Evolutionary conservation across 2,797 vertebrate genomes (phyloP).

Genomic region (Potorous gilbertii): DNA sequence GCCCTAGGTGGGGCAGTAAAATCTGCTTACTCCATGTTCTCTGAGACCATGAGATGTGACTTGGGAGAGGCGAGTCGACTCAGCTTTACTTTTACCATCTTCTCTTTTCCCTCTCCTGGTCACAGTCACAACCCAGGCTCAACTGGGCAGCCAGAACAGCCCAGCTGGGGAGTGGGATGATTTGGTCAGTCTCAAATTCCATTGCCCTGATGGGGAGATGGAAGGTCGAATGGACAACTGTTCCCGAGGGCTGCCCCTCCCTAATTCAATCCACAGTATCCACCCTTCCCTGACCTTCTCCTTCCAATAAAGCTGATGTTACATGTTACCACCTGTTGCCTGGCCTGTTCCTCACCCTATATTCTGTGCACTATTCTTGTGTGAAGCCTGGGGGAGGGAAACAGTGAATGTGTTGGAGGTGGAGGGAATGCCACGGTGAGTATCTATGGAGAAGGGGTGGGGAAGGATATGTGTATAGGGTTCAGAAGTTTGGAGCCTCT

Average conservation of each 20-base stretch:
- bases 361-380: neutral
- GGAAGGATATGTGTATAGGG: neutral
- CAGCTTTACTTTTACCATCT: neutral
- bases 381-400: neutral
- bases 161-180: neutral
- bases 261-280: constrained; percentile 14
- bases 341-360: neutral
- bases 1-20: neutral
- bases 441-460: neutral
- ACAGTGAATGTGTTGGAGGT: neutral
- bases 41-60: neutral
- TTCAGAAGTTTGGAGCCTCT: no score
- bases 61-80: neutral
- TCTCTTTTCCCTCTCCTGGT: neutral
- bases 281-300: neutral
- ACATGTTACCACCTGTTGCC: neutral
- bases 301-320: neutral
- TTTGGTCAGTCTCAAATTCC: neutral
- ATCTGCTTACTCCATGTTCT: neutral
- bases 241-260: neutral
- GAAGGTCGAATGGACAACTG: neutral
- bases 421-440: neutral
- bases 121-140: neutral
- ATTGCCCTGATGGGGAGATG: neutral
- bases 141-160: neutral